Evolutionary conservation across 2,888 invertebrate species (phyloP).

Genomic region (Panzeria rudis): DNA sequence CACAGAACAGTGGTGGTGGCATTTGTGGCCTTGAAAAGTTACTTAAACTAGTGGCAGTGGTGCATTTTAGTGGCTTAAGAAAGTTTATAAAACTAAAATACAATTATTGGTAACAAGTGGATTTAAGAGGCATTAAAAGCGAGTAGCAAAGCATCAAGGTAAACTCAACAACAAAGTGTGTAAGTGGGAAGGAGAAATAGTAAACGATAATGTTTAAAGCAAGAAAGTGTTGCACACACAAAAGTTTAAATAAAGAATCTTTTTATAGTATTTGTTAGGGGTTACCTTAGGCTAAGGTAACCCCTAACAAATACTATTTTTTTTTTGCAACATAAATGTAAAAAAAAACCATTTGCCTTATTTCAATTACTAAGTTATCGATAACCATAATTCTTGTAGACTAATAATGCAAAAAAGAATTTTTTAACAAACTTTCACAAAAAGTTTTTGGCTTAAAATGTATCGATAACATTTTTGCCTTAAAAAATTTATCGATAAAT

Average conservation of each 20-base stretch:
- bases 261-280: too few relatives aligned
- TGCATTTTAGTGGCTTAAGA: constrained; percentile 33
- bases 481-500: not conserved
- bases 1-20: not conserved
- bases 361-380: too few relatives aligned
- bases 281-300: too few relatives aligned
- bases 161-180: not conserved
- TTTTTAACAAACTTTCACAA: too few relatives aligned
- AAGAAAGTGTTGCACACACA: not conserved
- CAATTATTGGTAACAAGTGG: constrained; percentile 67
- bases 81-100: constrained; percentile 48
- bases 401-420: too few relatives aligned
- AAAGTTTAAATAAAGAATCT: not conserved
- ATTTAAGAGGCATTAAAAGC: constrained; percentile 55
- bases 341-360: too few relatives aligned
- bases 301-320: too few relatives aligned
- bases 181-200: not conserved
- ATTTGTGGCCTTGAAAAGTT: constrained; percentile 37
- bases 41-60: constrained; percentile 4
- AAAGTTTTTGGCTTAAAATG: not conserved
- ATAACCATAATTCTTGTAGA: too few relatives aligned
- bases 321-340: too few relatives aligned
- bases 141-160: constrained; percentile 42
- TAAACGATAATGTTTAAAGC: not conserved
- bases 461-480: not conserved